phyloP scores from a whole-genome alignment of 2,888 invertebrate species.

The Malthinus flaveolus region DNA sequence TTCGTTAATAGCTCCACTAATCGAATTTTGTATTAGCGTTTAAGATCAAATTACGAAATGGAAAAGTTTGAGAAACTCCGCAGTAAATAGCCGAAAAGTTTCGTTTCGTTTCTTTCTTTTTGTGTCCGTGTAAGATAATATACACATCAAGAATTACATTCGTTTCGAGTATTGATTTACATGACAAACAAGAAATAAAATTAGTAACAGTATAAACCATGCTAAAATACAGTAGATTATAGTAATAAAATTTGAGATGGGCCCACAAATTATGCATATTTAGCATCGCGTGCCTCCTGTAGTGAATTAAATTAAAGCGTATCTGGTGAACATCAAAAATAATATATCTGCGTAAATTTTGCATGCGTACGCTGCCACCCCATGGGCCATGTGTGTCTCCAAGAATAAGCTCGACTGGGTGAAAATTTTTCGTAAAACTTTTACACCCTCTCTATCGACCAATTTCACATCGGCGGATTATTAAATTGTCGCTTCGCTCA shows the following conservation, averaged over 20 bases:
- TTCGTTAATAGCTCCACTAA: too few relatives aligned
- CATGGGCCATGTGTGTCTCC: slow-evolving; percentile 49
- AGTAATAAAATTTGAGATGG: slow-evolving; percentile 49
- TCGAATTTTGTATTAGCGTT: too few relatives aligned
- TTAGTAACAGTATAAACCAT: slow-evolving; percentile 34
- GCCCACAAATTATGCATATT: slow-evolving; percentile 52
- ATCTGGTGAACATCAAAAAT: slow-evolving; percentile 54
- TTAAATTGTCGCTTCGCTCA: background rate
- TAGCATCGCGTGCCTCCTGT: slow-evolving; percentile 51
- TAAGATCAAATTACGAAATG: too few relatives aligned
- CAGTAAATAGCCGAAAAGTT: too few relatives aligned
- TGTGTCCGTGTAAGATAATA: background rate
- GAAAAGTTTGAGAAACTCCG: too few relatives aligned
- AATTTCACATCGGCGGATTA: slow-evolving; percentile 14
- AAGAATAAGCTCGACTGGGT: slow-evolving; percentile 18
- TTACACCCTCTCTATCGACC: background rate
- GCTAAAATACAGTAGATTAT: slow-evolving; percentile 44
- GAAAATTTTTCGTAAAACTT: slow-evolving; percentile 14
- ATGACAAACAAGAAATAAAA: slow-evolving; percentile 32
- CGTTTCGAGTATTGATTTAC: slow-evolving; percentile 21
- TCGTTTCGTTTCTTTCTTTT: background rate
- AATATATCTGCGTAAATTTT: slow-evolving; percentile 50
- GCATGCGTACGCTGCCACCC: slow-evolving; percentile 44
- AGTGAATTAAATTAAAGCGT: slow-evolving; percentile 53
- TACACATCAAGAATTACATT: slow-evolving; percentile 5